Conservation (phyloP, 2,113 vertebrate genomes). For the Pithys albifrons region DNA sequence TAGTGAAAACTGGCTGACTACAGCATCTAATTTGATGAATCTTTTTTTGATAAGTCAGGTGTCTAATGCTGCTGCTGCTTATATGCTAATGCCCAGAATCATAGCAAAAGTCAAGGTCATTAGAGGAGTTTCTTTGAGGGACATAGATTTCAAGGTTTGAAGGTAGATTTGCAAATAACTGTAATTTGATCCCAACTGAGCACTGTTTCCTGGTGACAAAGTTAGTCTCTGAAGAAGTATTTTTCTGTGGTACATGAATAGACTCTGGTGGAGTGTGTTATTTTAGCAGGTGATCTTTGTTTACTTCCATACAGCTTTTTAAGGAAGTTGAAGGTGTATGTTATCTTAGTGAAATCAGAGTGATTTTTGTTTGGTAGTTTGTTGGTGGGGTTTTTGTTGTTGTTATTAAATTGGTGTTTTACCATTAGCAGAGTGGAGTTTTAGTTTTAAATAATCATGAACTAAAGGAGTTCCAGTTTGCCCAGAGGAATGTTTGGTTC, state of each 20-base stretch:
- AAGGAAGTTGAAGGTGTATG: background rate
- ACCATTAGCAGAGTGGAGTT: background rate
- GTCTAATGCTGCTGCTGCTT: background rate
- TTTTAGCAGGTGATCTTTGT: background rate
- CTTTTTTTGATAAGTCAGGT: background rate
- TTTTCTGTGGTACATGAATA: background rate
- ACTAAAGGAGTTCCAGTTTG: fast-evolving
- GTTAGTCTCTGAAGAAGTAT: background rate
- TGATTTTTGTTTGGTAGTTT: background rate
- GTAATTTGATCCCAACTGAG: background rate
- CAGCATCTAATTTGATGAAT: background rate
- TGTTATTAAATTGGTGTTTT: background rate
- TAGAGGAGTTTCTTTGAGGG: background rate
- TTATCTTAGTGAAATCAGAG: background rate
- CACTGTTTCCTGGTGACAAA: background rate
- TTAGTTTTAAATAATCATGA: background rate
- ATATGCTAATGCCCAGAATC: background rate
- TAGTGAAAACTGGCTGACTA: background rate
- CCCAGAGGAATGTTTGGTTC: background rate
- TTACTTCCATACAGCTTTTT: background rate
- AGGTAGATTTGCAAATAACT: background rate
- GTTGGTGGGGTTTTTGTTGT: too few relatives aligned
- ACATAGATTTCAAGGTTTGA: background rate
- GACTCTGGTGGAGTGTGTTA: background rate
- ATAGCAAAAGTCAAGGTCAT: background rate